Conservation (phyloP, 2,888 invertebrate species). For the Agrilus cyanescens region DNA sequence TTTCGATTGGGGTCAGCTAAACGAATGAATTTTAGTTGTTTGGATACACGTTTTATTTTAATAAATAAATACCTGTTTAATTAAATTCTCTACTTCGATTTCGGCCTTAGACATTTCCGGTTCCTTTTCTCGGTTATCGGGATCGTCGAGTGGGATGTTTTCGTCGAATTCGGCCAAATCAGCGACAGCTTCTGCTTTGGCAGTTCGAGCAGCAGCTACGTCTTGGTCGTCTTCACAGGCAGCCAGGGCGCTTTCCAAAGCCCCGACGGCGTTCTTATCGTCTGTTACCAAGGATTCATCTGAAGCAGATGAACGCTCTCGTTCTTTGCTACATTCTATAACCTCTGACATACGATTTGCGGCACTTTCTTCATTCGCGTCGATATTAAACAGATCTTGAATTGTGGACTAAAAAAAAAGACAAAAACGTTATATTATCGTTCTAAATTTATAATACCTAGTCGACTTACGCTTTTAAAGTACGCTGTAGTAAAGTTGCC, state of each 20-base stretch:
- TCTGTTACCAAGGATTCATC: constrained; percentile 27
- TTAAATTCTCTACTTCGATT: constrained; percentile 56
- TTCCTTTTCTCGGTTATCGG: constrained; percentile 34
- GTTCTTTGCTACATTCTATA: constrained; percentile 36
- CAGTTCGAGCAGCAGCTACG: constrained; percentile 79
- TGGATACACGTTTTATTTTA: background rate
- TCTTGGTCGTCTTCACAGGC: constrained; percentile 93
- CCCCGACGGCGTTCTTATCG: constrained; percentile 50
- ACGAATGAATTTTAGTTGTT: constrained; percentile 13
- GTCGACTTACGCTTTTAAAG: constrained; percentile 64
- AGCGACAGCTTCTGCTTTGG: constrained; percentile 79
- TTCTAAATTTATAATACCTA: constrained; percentile 1
- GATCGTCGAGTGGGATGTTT: constrained; percentile 75
- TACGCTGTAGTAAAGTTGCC: constrained; percentile 97
- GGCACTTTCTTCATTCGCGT: constrained; percentile 49
- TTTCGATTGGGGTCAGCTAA: constrained; percentile 86
- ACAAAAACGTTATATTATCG: constrained; percentile 3
- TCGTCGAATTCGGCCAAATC: constrained; percentile 95
- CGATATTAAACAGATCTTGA: constrained; percentile 80
- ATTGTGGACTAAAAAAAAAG: constrained; percentile 62
- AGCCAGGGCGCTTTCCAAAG: constrained; percentile 71
- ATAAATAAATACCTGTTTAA: constrained; percentile 48
- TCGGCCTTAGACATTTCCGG: constrained; percentile 60
- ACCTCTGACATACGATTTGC: constrained; percentile 46
- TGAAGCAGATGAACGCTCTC: constrained; percentile 26